phyloP scores from a whole-genome alignment of 1,140 invertebrate genomes.

The Phenacoccus solenopsis region DNA sequence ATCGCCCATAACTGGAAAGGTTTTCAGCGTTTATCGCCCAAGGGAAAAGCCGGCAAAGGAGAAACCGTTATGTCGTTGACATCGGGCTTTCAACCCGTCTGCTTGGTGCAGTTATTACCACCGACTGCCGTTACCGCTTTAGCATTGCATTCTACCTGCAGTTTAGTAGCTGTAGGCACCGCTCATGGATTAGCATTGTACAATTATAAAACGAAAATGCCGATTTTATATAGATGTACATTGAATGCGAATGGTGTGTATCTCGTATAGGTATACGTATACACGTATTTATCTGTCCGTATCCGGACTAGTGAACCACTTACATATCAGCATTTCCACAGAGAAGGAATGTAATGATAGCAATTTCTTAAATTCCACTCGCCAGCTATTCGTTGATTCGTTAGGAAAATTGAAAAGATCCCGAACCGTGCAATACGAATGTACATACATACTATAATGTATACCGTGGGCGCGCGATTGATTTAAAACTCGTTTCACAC shows the following conservation, averaged over 20 bases:
- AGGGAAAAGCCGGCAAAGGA: constrained; percentile 32
- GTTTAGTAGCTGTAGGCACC: constrained; percentile 79
- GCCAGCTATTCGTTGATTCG: no score
- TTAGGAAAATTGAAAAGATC: no score
- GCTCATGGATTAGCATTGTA: constrained; percentile 86
- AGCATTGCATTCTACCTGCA: constrained; percentile 78
- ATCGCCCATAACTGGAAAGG: constrained; percentile 64
- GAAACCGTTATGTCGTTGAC: constrained; percentile 36
- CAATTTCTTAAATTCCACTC: no score
- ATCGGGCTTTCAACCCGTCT: constrained; percentile 60
- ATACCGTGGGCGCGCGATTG: no score
- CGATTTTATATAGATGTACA: constrained; percentile 78
- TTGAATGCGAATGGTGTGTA: constrained; percentile 72
- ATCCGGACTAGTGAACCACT: no score
- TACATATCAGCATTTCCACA: no score
- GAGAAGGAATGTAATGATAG: no score
- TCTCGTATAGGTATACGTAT: neutral
- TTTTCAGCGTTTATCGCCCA: constrained; percentile 66
- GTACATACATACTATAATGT: no score
- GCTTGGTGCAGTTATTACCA: constrained; percentile 75
- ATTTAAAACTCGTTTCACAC: no score
- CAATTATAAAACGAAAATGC: constrained; percentile 65
- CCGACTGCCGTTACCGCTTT: constrained; percentile 86
- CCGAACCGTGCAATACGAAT: no score
- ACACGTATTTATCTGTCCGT: no score